Evolutionary conservation across 2,113 vertebrate species (phyloP), one percentile per base, ranked within the genome.

Genomic region (Phaetusa simplex): DNA sequence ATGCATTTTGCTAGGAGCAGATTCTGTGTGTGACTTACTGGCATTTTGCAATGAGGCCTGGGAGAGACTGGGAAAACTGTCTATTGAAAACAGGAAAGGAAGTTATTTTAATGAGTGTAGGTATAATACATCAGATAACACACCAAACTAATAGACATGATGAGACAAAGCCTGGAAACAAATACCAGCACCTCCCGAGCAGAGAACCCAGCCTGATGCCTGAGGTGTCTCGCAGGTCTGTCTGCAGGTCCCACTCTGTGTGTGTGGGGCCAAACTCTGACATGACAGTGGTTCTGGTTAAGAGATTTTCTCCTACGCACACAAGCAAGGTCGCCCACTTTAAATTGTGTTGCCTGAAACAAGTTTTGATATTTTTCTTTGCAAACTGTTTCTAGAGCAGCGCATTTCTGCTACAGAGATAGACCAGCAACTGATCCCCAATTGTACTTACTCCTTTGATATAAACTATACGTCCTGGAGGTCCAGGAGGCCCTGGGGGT

Each of bases 31-130:
- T 88, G 72, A 99, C 99, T 99, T 99, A 99, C 99, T 3, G 98
- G 96, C 23, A 97, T 98, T 98, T 99, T 99, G 98, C 99, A 99
- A 90, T 99, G 98, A 22, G 99, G 99, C 94, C 99, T 98, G 91
- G 98, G 98, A 92, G 99, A 98, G 53, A 99, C 65, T 72, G 99
- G 99, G 93, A 99, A 99, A 97, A 99, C 98, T 14, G 98, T 98
- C 99, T 99, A 36, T 91, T 98, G 95, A 90, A 98, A 98, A 98
- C 95, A 97, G 59, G 98, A 96, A 98, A 90, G 78, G 97, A 88
- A 96, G 78, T 73, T 55, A 73, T 86, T 95, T 79, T 56, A 85
- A 66, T 87, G 59, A 82, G 74, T 11, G 11, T 8, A 17, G 30
- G 27, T 40, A 30, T 64, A 49, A 77, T 23, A 42, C 8, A 62